phyloP scores from a whole-genome alignment of 2,797 vertebrate genomes.

The Orientallactaga sibirica region DNA sequence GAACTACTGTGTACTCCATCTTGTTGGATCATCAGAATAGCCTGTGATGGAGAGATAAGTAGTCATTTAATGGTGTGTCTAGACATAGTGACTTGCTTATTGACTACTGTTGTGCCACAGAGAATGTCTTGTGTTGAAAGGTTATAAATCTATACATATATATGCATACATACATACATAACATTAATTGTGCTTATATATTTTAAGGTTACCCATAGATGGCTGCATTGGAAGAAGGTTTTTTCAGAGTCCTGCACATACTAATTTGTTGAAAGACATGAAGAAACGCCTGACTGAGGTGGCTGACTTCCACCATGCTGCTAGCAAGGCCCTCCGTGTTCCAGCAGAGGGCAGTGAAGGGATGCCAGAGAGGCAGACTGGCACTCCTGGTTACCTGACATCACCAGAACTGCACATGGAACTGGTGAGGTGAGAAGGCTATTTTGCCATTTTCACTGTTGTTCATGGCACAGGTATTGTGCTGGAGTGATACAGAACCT shows the following conservation, averaged over 20 bases:
- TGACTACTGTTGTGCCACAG: background rate
- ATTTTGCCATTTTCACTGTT: fast-evolving
- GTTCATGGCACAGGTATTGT: background rate
- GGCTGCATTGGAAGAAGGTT: slow-evolving; percentile 96
- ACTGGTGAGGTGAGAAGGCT: slow-evolving; percentile 92
- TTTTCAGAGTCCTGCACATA: slow-evolving; percentile 92
- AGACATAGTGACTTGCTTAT: background rate
- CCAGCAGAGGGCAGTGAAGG: slow-evolving; percentile 86
- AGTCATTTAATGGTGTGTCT: background rate
- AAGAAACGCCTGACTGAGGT: slow-evolving; percentile 94
- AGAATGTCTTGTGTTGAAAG: background rate
- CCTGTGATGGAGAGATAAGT: background rate
- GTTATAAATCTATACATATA: background rate
- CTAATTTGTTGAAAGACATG: slow-evolving; percentile 92
- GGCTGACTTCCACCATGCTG: slow-evolving; percentile 96
- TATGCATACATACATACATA: no score
- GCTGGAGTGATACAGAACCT: background rate
- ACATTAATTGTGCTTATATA: slow-evolving; percentile 16
- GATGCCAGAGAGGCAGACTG: slow-evolving; percentile 81
- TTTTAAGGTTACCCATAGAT: slow-evolving; percentile 92
- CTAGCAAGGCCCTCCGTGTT: slow-evolving; percentile 94
- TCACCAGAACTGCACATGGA: slow-evolving; percentile 96
- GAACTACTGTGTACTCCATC: background rate
- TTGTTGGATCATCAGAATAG: slow-evolving; percentile 31
- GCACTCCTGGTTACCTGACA: slow-evolving; percentile 88